phyloP scores from a whole-genome alignment of 2,888 invertebrate genomes.

The Drosophila anomelani region DNA sequence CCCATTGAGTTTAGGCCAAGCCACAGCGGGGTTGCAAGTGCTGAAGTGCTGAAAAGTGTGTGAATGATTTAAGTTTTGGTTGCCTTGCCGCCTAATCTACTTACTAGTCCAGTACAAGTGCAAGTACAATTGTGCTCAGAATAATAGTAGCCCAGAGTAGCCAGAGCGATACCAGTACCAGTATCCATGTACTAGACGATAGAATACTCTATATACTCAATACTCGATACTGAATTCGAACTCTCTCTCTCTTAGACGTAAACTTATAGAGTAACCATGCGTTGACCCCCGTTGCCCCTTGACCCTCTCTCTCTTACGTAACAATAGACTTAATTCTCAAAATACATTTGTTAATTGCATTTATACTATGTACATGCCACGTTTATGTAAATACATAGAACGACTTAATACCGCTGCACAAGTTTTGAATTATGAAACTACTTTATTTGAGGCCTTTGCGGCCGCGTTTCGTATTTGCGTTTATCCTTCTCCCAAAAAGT shows the following conservation, averaged over 20 bases:
- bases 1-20: constrained; percentile 65
- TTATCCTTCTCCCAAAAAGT: constrained; percentile 44
- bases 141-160: constrained; percentile 41
- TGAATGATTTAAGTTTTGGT: constrained; percentile 69
- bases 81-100: constrained; percentile 63
- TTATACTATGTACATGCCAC: constrained; percentile 61
- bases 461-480: constrained; percentile 61
- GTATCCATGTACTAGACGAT: constrained; percentile 29
- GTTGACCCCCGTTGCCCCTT: constrained; percentile 37
- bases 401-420: constrained; percentile 69
- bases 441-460: constrained; percentile 57
- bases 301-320: constrained; percentile 35
- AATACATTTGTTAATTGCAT: constrained; percentile 48
- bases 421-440: constrained; percentile 57
- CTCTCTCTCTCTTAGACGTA: constrained; percentile 36
- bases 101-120: constrained; percentile 50
- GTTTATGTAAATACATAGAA: constrained; percentile 74
- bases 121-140: constrained; percentile 55
- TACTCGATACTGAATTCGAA: constrained; percentile 37
- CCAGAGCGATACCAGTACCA: constrained; percentile 51
- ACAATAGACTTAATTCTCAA: constrained; percentile 36
- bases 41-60: constrained; percentile 55
- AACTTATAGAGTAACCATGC: constrained; percentile 38
- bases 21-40: constrained; percentile 65
- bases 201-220: constrained; percentile 21